Conservation (phyloP, 2,888 invertebrate genomes). For the Rhaphigaster nebulosa region DNA sequence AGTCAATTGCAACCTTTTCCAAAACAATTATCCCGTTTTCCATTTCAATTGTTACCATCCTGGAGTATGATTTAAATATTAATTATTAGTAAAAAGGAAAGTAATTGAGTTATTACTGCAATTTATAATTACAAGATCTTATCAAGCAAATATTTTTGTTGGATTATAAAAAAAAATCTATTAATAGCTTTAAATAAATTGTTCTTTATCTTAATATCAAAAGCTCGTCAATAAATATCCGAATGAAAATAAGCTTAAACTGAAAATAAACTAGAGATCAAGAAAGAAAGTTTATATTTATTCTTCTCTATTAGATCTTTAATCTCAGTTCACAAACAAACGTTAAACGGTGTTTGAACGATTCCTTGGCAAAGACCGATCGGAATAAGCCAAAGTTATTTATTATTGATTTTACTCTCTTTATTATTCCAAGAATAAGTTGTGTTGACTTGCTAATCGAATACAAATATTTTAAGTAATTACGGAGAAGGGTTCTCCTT, state of each 20-base stretch:
- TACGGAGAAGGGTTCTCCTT: neutral
- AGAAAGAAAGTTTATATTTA: neutral
- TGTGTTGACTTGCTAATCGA: neutral
- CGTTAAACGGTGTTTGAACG: neutral
- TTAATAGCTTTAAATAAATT: neutral
- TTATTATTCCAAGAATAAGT: neutral
- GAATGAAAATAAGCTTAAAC: neutral
- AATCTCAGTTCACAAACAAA: conserved; percentile 4
- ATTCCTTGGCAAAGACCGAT: neutral
- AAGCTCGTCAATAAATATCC: neutral
- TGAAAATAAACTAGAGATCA: neutral
- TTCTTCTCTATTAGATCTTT: conserved; percentile 10
- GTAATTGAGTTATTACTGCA: no score
- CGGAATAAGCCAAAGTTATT: neutral
- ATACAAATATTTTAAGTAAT: conserved; percentile 5
- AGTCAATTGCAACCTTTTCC: no score
- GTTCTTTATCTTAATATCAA: neutral
- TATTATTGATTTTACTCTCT: neutral
- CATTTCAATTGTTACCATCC: no score
- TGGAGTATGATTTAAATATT: no score
- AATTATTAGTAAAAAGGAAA: no score
- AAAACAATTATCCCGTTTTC: no score
- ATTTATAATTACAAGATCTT: no score
- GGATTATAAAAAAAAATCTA: neutral
- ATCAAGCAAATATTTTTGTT: no score